Evolutionary conservation across 37 sponge, comb jelly and placozoan species (phyloP), one percentile per base, ranked within the genome.

Genomic region (Bolinopsis microptera): DNA sequence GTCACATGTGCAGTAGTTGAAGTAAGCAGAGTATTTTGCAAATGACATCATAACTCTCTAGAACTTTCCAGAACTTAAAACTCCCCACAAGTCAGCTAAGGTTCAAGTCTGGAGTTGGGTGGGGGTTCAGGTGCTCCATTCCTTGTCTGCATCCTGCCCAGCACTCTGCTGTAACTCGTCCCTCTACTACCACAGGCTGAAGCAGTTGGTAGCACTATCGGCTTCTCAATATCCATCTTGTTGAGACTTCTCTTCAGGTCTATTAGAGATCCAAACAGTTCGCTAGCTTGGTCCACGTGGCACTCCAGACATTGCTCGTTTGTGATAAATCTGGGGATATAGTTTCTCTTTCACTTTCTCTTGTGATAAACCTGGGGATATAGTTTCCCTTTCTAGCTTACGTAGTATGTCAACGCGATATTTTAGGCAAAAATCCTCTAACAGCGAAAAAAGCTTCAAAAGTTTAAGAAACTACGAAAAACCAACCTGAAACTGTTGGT

Each of bases 241-340:
- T 72, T 72, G 26, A 72, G 75, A 72, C 75, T 72, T n/a, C 75
- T 35, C 82, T 80, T 31, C 23, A 80, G 37, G 36, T 80, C 82
- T 2, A 30, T 21, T 3, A 80, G 82, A 9, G 82, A 80, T 5
- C 82, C 82, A 34, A 80, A 80, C 38, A 80, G 82, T 3, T 34
- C 82, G 22, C 82, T 80, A 30, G 26, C 61, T 48, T 48, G 61
- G 13, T 48, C 61, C 61, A 48, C 61, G 61, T 48, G 5, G 13
- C 61, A 48, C 13, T 48, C 61, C 5, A 48, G 61, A 13, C 61
- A 48, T 5, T 48, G 61, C 61, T 48, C 61, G 61, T 48, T 48
- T 13, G 61, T 48, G 5, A 48, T 48, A 48, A 48, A 48, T 13
- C 61, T 48, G 61, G 61, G 13, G 13, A n/a, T n/a, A n/a, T n/a